Conservation (phyloP, 2,797 vertebrate species). For the Oreochromis grahami region DNA sequence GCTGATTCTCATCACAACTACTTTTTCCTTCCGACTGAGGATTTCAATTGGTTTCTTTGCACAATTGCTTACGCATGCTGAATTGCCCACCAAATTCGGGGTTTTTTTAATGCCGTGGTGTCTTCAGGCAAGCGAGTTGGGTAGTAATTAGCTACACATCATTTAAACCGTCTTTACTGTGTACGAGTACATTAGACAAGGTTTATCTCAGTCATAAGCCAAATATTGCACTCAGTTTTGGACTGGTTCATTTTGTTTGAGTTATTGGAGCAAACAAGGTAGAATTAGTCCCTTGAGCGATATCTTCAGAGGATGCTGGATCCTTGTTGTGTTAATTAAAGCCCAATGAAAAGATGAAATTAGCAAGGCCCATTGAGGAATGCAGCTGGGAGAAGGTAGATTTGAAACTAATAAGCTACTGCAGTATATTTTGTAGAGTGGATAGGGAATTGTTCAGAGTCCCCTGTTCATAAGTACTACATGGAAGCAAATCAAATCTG, state of each 20-base stretch:
- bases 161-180: neutral
- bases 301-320: conserved; percentile 38
- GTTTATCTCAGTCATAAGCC: conserved; percentile 14
- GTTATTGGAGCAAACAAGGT: conserved; percentile 37
- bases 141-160: neutral
- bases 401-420: conserved; percentile 30
- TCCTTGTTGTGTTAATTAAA: conserved; percentile 65
- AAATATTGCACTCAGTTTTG: neutral
- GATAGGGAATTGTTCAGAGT: neutral
- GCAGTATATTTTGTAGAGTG: neutral
- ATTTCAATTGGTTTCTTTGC: neutral
- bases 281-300: conserved; percentile 41
- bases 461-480: neutral
- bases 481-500: neutral
- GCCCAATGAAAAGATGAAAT: conserved; percentile 51
- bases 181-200: neutral
- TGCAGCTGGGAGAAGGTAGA: conserved; percentile 11
- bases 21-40: neutral
- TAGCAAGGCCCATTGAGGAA: conserved; percentile 18
- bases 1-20: neutral
- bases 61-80: neutral
- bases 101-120: neutral
- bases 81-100: neutral
- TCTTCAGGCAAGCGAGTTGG: neutral
- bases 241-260: conserved; percentile 24